Evolutionary conservation across 2,113 vertebrate species (phyloP), one percentile per base, ranked within the genome.

Genomic region (Nasalis larvatus): DNA sequence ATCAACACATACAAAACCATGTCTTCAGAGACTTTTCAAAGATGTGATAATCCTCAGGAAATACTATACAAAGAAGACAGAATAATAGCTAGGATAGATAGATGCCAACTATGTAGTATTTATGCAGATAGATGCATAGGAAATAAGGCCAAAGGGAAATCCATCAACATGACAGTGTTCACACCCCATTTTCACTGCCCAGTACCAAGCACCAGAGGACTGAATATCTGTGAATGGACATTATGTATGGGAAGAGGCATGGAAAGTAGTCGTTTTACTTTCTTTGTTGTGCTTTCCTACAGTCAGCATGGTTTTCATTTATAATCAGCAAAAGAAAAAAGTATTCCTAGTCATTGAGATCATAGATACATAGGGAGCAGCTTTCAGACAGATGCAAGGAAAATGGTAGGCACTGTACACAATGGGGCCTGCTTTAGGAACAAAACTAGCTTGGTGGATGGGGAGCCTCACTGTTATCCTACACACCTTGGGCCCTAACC

Each of bases 51-150:
- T 54, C 18, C 40, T 54, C 27, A 20, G 25, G 32, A 54, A 87
- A 58, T 68, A 30, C 20, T 30, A 8, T 20, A 14, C 58, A 69
- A 69, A 32, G 30, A 76, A 76, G 54, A 18, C 32, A 49, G 56
- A 30, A 80, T 35, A 2, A 60, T 32, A 86, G 52, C 71, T 20
- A n/a, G 13, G 49, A 5, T 83, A 5, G 63, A 3, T 16, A 8
- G 56, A 71, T 49, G 71, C 56, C 42, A 76, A 27, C 25, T 35
- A 5, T 30, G 30, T 63, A 45, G 42, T 81, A 69, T 80, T 60
- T 89, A 86, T 97, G 86, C 92, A 96, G 89, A 93, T 86, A 30
- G 18, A 73, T 49, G n/a, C 78, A 42, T 21, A 83, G 95, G 73
- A 69, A 89, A 52, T 71, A 40, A 83, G 56, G 30, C 78, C 25